Evolutionary conservation across 1,140 invertebrate species (phyloP), one percentile per base, ranked within the genome.

Genomic region (Pseudomyrmex concolor): DNA sequence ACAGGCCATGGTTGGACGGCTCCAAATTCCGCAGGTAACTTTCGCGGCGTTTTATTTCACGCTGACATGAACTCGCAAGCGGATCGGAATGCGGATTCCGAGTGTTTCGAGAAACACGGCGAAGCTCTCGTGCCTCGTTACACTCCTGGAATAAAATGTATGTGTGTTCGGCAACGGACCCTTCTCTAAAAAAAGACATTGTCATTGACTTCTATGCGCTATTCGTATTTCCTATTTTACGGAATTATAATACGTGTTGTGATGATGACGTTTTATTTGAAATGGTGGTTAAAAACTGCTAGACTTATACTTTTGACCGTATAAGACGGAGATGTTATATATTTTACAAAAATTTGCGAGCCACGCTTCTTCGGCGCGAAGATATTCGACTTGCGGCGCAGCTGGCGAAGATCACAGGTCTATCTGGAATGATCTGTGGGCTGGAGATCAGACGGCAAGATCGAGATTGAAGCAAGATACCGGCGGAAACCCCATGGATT

Each of bases 401-500:
- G 84, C 89, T 87, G 87, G 86, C 57, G 77, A 77, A 64, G 84
- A 85, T 83, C 77, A 70, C 60, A 51, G 68, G 67, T 74, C 87
- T 91, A 89, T 91, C 88, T 86, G 64, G 71, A 84, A 87, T 86
- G 84, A 89, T 89, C 87, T 87, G 66, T 74, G 66, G 54, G 59
- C 70, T 45, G 62, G 60, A 84, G 86, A 91, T 89, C 84, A 74
- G 80, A 83, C 64, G 50, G 83, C 74, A 68, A 88, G 77, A 88
- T 88, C 85, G 76, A 91, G 90, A 91, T 91, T 86, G 83, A 68
- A 59, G 17, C n/a, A 59, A 86, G 90, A 91, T 92, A 90, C 59
- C 25, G 66, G 12, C 0, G 74, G 88, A 76, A 89, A 90, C 89
- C 89, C 89, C 83, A 71, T 83, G 86, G 90, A 90, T 90, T 89